phyloP scores from a whole-genome alignment of 2,888 invertebrate species.

The Sesamia inferens region DNA sequence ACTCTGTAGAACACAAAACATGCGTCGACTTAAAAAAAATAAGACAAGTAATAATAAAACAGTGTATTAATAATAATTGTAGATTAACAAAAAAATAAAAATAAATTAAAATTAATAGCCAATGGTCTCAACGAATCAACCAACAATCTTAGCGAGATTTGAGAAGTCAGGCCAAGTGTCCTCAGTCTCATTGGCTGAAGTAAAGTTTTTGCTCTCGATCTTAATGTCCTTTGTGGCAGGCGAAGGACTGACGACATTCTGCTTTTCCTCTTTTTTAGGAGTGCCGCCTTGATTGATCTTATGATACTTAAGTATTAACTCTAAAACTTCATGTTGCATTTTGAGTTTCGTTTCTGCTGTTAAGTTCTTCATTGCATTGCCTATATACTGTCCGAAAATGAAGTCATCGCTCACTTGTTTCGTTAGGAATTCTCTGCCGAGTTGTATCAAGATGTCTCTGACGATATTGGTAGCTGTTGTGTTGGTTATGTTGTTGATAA shows the following conservation, averaged over 20 bases:
- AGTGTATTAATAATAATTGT: slow-evolving; percentile 29
- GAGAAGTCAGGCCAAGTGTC: slow-evolving; percentile 85
- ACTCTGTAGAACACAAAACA: background rate
- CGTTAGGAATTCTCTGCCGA: slow-evolving; percentile 80
- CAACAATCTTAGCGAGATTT: slow-evolving; percentile 84
- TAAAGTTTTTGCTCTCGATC: slow-evolving; percentile 70
- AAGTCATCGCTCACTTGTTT: slow-evolving; percentile 84
- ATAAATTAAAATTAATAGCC: background rate
- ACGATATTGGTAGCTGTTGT: slow-evolving; percentile 72
- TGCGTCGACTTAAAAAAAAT: background rate
- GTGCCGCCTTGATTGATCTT: slow-evolving; percentile 65
- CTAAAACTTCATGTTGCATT: slow-evolving; percentile 85
- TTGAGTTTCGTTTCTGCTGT: slow-evolving; percentile 74
- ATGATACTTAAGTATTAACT: slow-evolving; percentile 80
- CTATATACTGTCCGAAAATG: slow-evolving; percentile 86
- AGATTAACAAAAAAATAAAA: slow-evolving; percentile 1
- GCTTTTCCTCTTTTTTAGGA: slow-evolving; percentile 51
- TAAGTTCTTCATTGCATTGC: slow-evolving; percentile 81
- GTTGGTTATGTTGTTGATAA: slow-evolving; percentile 44
- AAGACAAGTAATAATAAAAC: slow-evolving; percentile 1
- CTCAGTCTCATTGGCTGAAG: slow-evolving; percentile 77
- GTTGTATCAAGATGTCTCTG: slow-evolving; percentile 77
- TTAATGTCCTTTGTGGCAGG: slow-evolving; percentile 67
- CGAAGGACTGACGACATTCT: background rate
- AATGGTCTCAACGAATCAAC: slow-evolving; percentile 59